These are phyloP conservation scores for Oreochromis grahami DNA, from an alignment of 2,797 vertebrate genomes.

Conservation along the genomic window DNA sequence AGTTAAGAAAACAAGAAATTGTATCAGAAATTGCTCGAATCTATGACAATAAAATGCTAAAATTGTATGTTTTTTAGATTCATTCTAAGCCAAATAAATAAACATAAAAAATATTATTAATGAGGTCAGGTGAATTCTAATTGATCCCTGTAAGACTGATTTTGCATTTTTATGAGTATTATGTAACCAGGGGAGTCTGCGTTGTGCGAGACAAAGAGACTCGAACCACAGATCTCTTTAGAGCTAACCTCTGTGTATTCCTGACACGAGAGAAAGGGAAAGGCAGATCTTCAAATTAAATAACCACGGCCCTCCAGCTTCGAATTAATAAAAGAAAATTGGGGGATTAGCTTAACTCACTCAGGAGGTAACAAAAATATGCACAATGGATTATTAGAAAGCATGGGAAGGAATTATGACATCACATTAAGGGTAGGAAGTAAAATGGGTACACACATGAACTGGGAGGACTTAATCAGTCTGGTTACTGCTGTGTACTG, in stretches of 20 bases:
- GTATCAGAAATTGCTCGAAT: not conserved
- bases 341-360: not conserved
- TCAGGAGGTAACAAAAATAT: not conserved
- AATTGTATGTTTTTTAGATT: not conserved
- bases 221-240: not conserved
- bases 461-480: not conserved
- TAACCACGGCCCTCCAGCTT: not conserved
- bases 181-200: not conserved
- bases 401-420: not conserved
- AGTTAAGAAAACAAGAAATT: not conserved
- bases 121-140: not conserved
- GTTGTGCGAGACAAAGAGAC: not conserved
- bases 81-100: not conserved
- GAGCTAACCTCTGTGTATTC: not conserved
- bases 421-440: not conserved
- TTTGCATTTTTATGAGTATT: not conserved
- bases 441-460: not conserved
- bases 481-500: not conserved
- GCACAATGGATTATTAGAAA: not conserved
- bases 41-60: not conserved
- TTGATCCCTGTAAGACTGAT: not conserved
- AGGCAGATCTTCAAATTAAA: not conserved
- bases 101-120: not conserved
- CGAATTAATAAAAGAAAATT: not conserved
- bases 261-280: not conserved